These are phyloP conservation scores for Ptilorrhoa leucosticta DNA, from an alignment of 2,113 vertebrate species.

Conservation along the genomic window DNA sequence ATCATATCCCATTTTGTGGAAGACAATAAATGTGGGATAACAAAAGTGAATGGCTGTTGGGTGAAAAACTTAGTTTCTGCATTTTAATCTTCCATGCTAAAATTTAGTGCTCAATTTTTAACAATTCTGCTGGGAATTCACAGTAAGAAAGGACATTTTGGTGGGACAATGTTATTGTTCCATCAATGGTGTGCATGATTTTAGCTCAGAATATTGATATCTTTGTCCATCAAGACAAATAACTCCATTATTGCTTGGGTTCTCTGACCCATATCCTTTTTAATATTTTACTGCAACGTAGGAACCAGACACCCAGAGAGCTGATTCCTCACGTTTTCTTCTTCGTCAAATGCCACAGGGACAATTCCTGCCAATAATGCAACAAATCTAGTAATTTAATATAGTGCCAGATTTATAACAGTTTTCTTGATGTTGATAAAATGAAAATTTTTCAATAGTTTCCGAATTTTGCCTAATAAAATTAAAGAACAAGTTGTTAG, in stretches of 20 bases:
- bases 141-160: background rate
- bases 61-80: background rate
- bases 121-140: background rate
- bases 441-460: background rate
- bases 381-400: background rate
- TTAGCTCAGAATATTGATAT: background rate
- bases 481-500: background rate
- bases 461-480: background rate
- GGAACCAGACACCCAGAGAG: background rate
- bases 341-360: background rate
- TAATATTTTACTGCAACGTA: background rate
- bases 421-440: background rate
- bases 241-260: background rate
- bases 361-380: background rate
- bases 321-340: background rate
- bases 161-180: background rate
- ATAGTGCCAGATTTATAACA: background rate
- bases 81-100: background rate
- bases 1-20: background rate
- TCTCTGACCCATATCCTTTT: background rate
- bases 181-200: background rate
- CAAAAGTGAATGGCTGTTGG: background rate
- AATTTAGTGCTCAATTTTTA: background rate
- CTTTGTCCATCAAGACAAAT: background rate
- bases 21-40: background rate